Conservation (phyloP, 1,140 invertebrate species). For the Berghia stephanieae region DNA sequence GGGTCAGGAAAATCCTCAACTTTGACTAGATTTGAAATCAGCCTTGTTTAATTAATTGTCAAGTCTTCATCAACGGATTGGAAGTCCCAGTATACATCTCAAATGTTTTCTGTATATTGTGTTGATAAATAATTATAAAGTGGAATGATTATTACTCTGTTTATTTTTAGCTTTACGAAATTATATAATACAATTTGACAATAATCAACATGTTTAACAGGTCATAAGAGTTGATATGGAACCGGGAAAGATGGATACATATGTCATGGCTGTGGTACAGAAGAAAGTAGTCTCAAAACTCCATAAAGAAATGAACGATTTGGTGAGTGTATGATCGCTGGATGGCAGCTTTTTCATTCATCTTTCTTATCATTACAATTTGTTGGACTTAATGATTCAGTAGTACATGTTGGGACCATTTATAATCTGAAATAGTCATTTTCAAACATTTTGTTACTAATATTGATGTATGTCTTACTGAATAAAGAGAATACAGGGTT, state of each 20-base stretch:
- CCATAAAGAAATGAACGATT: constrained; percentile 92
- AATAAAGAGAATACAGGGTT: too few species aligned
- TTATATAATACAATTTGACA: background rate
- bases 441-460: too few species aligned
- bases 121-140: background rate
- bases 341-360: too few species aligned
- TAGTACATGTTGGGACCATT: too few species aligned
- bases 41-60: background rate
- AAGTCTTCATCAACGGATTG: too few species aligned
- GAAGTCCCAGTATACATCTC: too few species aligned
- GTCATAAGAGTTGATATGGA: constrained; percentile 83
- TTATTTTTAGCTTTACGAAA: background rate
- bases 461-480: too few species aligned
- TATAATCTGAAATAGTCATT: too few species aligned
- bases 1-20: too few species aligned
- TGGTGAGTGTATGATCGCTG: constrained; percentile 80
- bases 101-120: background rate
- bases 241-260: constrained; percentile 86
- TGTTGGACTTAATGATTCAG: too few species aligned
- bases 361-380: too few species aligned
- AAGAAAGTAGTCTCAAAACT: constrained; percentile 87
- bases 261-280: constrained; percentile 90
- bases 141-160: background rate
- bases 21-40: too few species aligned
- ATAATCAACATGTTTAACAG: constrained; percentile 46